Conservation (phyloP, 2,113 vertebrate species). For the Sinocyclocheilus rhinocerous region DNA sequence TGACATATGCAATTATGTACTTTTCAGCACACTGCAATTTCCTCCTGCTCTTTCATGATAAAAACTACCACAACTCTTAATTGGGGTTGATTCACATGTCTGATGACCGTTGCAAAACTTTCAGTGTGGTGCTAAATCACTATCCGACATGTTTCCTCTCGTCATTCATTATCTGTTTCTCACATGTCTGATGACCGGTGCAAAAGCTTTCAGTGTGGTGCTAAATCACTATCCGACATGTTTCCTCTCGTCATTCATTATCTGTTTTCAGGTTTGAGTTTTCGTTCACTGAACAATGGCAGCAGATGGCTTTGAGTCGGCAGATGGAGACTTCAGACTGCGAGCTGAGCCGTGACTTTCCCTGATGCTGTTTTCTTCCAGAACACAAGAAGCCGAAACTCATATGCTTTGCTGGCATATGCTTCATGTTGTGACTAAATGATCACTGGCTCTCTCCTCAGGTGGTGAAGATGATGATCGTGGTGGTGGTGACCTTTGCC, state of each 20-base stretch:
- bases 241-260: background rate
- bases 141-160: background rate
- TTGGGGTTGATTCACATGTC: background rate
- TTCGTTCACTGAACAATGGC: background rate
- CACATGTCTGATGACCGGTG: background rate
- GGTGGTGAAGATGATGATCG: constrained; percentile 66
- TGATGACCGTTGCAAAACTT: background rate
- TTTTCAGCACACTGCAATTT: background rate
- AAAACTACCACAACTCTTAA: background rate
- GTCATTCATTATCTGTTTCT: background rate
- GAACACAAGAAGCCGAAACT: background rate
- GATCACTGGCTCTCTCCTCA: constrained; percentile 14
- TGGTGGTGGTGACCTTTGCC: constrained; percentile 63
- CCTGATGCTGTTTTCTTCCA: background rate
- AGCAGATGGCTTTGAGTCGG: constrained; percentile 13
- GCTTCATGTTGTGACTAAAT: background rate
- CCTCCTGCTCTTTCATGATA: background rate
- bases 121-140: constrained; percentile 2
- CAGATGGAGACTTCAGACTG: background rate
- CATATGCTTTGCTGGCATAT: no score
- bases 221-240: background rate
- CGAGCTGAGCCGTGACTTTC: background rate
- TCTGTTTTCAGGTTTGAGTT: background rate
- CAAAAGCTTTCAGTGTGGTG: background rate
- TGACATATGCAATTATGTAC: background rate